Base-by-base conservation (phyloP, 1,140 invertebrate genomes). In the Solen grandis region DNA sequence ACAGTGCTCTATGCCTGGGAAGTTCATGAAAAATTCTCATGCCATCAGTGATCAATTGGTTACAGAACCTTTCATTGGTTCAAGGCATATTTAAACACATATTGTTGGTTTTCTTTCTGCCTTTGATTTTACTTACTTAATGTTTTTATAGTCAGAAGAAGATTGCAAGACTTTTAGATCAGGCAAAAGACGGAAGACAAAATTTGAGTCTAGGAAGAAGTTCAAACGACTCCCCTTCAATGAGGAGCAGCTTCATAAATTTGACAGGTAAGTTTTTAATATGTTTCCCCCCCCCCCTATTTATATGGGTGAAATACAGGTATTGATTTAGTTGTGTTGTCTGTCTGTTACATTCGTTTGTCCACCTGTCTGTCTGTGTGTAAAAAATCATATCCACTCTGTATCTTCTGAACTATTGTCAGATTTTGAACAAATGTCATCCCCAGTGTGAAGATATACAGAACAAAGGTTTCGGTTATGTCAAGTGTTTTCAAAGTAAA, bases 181-280 rank as follows among this genome's bases (percentile, higher is more conserved):
- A 60, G 41, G 75, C 63, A 3, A 78, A 59, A n/a, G 50, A 0
- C 68, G 69, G 55, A 69, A 60, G 33, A 33, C 41, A 5, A 27
- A 38, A 0, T 14, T 78, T 10, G 35, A 60, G 13, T 59, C 16
- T 1, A 35, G 55, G n/a, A 66, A 69, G 22, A 54, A 41, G n/a
- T 0, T 19, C 16, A 68, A 36, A 41, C 25, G 33, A 22, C 33
- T 78, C 3, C 13, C 27, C 16, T 78, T 55, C 25, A 63, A 78
- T 46, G 75, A 78, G 35, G 75, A 68, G 50, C 63, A 78, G 29
- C 19, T 78, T 46, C 75, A 78, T 16, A 68, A 66, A 25, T 78
- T 78, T 69, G 75, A 78, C 55, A 77, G 50, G 74, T 77, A 54
- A 66, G 2, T n/a, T 46, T 5, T 19, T 31, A 38, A n/a, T 19